Conservation (phyloP, 2,113 vertebrate genomes). For the Pseudorectes ferrugineus region DNA sequence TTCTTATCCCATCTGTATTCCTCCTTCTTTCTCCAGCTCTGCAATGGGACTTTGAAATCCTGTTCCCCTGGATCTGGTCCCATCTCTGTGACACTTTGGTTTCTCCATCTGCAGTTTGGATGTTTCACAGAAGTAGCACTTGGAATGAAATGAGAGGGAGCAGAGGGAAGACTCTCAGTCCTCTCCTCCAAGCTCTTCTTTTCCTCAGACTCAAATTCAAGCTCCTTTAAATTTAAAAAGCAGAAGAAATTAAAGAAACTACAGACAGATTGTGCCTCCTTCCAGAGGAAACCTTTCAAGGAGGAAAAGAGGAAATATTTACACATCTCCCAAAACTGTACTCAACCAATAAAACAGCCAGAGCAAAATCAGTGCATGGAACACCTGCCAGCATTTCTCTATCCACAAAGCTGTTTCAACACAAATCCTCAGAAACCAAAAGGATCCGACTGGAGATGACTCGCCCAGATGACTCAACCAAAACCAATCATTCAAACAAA, state of each 20-base stretch:
- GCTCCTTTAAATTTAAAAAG: slow-evolving; percentile 70
- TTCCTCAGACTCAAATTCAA: slow-evolving; percentile 53
- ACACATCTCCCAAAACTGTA: not conserved
- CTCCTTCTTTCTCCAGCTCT: slow-evolving; percentile 11
- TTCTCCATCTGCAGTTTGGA: not conserved
- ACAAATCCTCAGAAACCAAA: not conserved
- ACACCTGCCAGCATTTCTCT: not conserved
- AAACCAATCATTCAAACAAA: not conserved
- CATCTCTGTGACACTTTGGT: not conserved
- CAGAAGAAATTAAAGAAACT: slow-evolving; percentile 26
- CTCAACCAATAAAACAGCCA: not conserved
- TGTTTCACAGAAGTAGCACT: not conserved
- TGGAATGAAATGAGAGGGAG: slow-evolving; percentile 53
- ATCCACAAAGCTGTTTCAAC: not conserved
- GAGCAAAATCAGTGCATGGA: not conserved
- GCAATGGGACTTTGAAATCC: not conserved
- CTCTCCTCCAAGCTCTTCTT: slow-evolving; percentile 48
- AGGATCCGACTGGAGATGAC: not conserved
- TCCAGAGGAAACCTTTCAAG: not conserved
- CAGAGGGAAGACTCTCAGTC: not conserved
- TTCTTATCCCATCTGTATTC: not conserved
- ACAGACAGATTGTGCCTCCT: not conserved
- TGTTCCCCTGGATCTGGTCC: not conserved
- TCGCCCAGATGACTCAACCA: not conserved
- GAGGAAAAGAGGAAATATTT: slow-evolving; percentile 32